Evolutionary conservation across 2,888 invertebrate species (phyloP).

Genomic region (Vanessa cardui): DNA sequence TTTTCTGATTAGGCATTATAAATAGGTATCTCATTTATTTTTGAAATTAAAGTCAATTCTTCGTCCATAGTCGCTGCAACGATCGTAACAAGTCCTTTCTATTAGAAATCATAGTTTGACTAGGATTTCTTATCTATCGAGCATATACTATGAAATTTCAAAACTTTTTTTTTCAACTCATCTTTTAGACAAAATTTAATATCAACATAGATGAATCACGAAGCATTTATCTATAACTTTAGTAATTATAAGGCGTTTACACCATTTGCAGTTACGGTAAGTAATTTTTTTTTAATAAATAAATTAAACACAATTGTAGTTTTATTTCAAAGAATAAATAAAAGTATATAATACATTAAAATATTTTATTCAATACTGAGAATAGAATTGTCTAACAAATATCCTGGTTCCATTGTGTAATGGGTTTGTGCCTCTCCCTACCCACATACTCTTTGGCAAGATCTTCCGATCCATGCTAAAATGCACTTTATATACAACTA

Average conservation of each 20-base stretch:
- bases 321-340: slow-evolving; percentile 19
- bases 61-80: too few species aligned
- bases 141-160: too few species aligned
- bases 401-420: slow-evolving; percentile 24
- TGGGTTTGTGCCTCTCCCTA: slow-evolving; percentile 41
- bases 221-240: too few species aligned
- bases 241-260: neutral
- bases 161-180: too few species aligned
- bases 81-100: too few species aligned
- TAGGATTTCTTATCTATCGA: too few species aligned
- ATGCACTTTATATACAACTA: slow-evolving; percentile 51
- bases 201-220: too few species aligned
- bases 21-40: too few species aligned
- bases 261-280: neutral
- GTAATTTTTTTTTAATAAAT: slow-evolving; percentile 2
- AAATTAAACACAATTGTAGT: neutral
- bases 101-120: too few species aligned
- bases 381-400: slow-evolving; percentile 57
- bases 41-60: too few species aligned
- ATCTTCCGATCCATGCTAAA: slow-evolving; percentile 36
- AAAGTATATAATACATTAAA: slow-evolving; percentile 55
- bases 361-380: slow-evolving; percentile 74
- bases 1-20: too few species aligned
- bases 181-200: too few species aligned
- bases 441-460: slow-evolving; percentile 41